These are phyloP conservation scores for Melieria omissa DNA, from an alignment of 2,888 invertebrate genomes.

Conservation along the genomic window DNA sequence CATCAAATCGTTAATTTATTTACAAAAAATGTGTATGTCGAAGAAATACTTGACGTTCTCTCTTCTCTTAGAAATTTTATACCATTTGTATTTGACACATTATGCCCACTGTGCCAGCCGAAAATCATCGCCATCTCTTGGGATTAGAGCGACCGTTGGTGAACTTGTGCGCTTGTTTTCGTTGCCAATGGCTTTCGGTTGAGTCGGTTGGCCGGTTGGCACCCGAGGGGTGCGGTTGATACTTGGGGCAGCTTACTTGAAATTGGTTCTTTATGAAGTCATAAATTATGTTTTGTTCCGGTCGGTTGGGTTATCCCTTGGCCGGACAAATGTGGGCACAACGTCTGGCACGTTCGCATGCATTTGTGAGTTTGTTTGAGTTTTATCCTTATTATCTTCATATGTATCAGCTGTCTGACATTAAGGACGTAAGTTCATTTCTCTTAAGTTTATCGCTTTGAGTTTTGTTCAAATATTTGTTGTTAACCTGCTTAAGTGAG, in stretches of 20 bases:
- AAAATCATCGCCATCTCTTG: too few species aligned
- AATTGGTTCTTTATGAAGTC: constrained; percentile 47
- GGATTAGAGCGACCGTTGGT: too few species aligned
- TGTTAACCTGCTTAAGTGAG: constrained; percentile 28
- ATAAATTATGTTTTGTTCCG: constrained; percentile 45
- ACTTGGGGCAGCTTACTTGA: constrained; percentile 27
- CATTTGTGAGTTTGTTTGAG: constrained; percentile 12
- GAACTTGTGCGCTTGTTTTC: too few species aligned
- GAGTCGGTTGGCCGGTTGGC: neutral
- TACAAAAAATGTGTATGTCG: too few species aligned
- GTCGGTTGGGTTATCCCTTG: constrained; percentile 33
- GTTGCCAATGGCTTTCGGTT: neutral
- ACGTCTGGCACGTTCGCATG: neutral
- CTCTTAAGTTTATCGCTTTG: constrained; percentile 33
- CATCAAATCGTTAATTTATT: too few species aligned
- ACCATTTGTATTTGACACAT: too few species aligned
- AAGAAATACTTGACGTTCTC: too few species aligned
- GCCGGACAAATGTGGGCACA: neutral
- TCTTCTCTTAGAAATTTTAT: too few species aligned
- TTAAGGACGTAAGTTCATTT: constrained; percentile 39
- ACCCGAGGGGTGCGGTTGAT: neutral
- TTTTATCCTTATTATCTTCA: constrained; percentile 35
- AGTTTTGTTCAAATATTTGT: constrained; percentile 35
- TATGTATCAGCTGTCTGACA: constrained; percentile 33
- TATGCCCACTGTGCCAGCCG: too few species aligned